Base-by-base conservation (phyloP, 2,113 vertebrate genomes). In the Albula goreensis region DNA sequence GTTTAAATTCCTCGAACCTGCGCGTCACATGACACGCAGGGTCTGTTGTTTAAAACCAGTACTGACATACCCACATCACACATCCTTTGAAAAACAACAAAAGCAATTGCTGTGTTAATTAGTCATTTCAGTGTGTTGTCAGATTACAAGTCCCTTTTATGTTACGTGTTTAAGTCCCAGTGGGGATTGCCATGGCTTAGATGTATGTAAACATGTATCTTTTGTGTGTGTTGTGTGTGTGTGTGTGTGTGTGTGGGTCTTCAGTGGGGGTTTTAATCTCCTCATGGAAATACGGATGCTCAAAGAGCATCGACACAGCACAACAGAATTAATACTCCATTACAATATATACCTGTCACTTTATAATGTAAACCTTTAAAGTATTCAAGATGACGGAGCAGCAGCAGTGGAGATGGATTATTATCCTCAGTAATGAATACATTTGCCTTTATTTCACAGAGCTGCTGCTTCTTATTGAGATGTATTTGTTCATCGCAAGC, bases 401-500 rank as follows among this genome's bases (percentile, higher is more conserved):
- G 12, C 12, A 56, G 53, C 53, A 74, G 6, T 31, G 22, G 5
- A 70, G 63, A 70, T n/a, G n/a, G 63, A 70, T 70, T 70, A 70
- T 22, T 70, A 22, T 70, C n/a, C 19, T 1, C 10, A 19, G 60
- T 63, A 63, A 63, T 15, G 17, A 4, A 63, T 17, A n/a, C 25
- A 3, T 74, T 74, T 74, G 70, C 70, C n/a, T 74, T n/a, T 31
- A 84, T 87, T 87, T 87, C 80, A 80, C 78, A 78, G 81, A 25
- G 63, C 22, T 83, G 79, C 41, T 83, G 83, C 78, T 84, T 78
- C 56, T 78, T 82, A 90, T 88, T 82, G 87, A 90, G 87, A 90
- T 87, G 83, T 86, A 90, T 86, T 74, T 87, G 74, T 82, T 81
- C 74, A 84, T 83, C 84, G 85, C 82, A 74, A 74, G 86, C 87